Base-by-base conservation (phyloP, 2,888 invertebrate species). In the Dexiosoma caninum region DNA sequence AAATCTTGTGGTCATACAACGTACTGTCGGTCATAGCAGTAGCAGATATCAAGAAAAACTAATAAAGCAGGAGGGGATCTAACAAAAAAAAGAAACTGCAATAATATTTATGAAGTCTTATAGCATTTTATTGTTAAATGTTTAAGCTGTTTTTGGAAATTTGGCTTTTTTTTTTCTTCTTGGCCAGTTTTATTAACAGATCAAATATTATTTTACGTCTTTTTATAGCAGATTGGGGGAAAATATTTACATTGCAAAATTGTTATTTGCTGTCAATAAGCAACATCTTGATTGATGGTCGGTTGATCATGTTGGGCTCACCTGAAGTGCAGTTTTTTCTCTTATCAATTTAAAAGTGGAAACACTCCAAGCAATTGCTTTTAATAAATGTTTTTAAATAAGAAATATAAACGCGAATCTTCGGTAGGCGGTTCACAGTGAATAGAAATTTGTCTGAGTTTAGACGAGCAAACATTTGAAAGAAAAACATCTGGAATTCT, bases 41-140 rank as follows among this genome's bases (percentile, higher is more conserved):
- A 8, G 10, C 9, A 12, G 16, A 62, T n/a, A 30, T 3, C 2
- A 30, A 37, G 10, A 4, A 23, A 14, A 42, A 32, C 19, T 37
- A 7, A 8, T 14, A 21, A 44, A 32, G 21, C 23, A 9, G 51
- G n/a, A 19, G 53, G 55, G 6, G 37, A 40, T 4, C 9, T 3
- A 9, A 2, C 3, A 12, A n/a, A 51, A 21, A 14, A 9, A 10
- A 42, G 42, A 30, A 27, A 19, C 10, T 30, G 9, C 1, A 8
- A 67, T 42, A 64, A 49, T 53, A 72, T 78, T 78, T 78, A 78
- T 78, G 71, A 59, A 71, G 57, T 62, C 40, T 62, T 37, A 49
- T 32, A 74, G 46, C 46, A 55, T 74, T 78, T n/a, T 74, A 69
- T 74, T 78, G 40, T 23, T 64, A 57, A 64, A 69, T 74, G 16